Evolutionary conservation across 2,797 vertebrate species (phyloP).

Genomic region (Danio kyathit): DNA sequence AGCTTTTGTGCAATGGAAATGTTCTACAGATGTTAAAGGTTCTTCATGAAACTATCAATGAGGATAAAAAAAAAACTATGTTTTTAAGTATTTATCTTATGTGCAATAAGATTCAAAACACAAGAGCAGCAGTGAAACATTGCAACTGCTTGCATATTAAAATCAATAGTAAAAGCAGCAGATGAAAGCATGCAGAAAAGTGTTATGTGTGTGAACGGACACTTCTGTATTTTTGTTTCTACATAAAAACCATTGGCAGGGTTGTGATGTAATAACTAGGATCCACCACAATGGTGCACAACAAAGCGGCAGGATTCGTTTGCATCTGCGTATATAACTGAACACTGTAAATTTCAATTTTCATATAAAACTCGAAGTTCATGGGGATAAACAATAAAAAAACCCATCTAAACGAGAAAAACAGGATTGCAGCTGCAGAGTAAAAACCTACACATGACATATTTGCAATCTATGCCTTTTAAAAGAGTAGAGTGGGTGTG

Average conservation of each 20-base stretch:
- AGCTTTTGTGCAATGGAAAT: too few species aligned
- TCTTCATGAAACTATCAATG: too few species aligned
- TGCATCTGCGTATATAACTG: not conserved
- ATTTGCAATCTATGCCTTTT: slow-evolving; percentile 36
- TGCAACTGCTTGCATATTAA: not conserved
- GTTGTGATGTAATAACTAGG: not conserved
- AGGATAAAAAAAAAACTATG: too few species aligned
- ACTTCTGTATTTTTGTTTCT: not conserved
- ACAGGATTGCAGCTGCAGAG: not conserved
- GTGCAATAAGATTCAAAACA: too few species aligned
- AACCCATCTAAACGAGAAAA: not conserved
- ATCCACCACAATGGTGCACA: not conserved
- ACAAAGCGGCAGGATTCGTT: not conserved
- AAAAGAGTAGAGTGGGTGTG: slow-evolving; percentile 11
- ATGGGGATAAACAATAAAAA: not conserved
- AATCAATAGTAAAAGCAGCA: not conserved
- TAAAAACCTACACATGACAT: slow-evolving; percentile 49
- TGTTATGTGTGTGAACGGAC: not conserved
- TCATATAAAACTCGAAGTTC: not conserved
- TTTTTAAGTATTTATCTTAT: too few species aligned
- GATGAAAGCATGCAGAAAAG: not conserved
- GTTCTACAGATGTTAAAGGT: too few species aligned
- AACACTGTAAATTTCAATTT: too few species aligned
- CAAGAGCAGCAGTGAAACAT: too few species aligned
- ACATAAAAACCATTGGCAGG: not conserved